These are phyloP conservation scores for Lagria hirta DNA, from an alignment of 2,888 invertebrate genomes.

Conservation along the genomic window DNA sequence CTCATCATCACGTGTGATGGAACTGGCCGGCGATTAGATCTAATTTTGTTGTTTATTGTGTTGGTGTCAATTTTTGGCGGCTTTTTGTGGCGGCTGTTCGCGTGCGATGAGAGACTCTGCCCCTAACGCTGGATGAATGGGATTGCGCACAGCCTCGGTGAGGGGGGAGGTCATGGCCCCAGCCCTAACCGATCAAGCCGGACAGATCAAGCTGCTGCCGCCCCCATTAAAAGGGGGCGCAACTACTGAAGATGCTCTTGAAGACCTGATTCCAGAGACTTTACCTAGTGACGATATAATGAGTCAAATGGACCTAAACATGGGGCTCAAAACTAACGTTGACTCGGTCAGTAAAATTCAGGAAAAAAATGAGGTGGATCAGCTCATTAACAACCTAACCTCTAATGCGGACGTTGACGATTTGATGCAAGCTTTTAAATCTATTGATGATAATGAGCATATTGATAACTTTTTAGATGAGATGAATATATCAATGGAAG, in stretches of 20 bases:
- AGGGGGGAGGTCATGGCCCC: conserved; percentile 87
- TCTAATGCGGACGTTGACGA: conserved; percentile 60
- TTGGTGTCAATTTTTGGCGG: too few species aligned
- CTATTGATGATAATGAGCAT: conserved; percentile 59
- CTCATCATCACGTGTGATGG: conserved; percentile 37
- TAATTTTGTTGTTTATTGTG: background rate
- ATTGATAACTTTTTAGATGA: conserved; percentile 55
- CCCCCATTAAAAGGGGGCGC: too few species aligned
- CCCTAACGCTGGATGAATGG: conserved; percentile 56
- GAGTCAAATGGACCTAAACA: conserved; percentile 60
- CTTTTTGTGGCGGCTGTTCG: conserved; percentile 1
- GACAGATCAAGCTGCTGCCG: conserved; percentile 18
- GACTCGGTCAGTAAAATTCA: conserved; percentile 54
- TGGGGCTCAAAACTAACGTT: conserved; percentile 60
- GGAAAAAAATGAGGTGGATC: conserved; percentile 63
- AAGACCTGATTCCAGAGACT: too few species aligned
- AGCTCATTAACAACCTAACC: conserved; percentile 61
- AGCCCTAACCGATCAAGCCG: conserved; percentile 70
- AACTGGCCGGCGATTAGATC: conserved; percentile 47
- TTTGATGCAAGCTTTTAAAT: conserved; percentile 75
- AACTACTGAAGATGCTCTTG: too few species aligned
- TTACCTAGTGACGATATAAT: conserved; percentile 58
- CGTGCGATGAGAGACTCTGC: conserved; percentile 41
- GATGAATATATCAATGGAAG: conserved; percentile 57
- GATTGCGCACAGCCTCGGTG: conserved; percentile 57